These are phyloP conservation scores for Drosophila busckii DNA, from an alignment of 1,140 invertebrate species.

Conservation along the genomic window DNA sequence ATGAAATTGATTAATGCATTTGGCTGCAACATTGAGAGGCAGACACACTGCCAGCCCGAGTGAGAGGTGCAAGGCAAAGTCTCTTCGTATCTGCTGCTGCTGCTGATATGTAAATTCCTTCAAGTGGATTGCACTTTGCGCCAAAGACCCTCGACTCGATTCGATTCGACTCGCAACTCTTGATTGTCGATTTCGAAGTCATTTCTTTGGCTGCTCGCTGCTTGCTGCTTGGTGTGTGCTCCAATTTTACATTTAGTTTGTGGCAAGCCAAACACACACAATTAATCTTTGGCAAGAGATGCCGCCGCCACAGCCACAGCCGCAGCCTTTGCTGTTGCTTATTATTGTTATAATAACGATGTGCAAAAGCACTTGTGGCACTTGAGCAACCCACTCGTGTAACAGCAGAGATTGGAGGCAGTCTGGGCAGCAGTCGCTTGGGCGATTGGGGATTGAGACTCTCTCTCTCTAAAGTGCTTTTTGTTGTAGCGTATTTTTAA, in stretches of 20 bases:
- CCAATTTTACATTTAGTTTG: constrained; percentile 47
- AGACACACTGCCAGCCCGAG: constrained; percentile 20
- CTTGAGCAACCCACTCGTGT: constrained; percentile 56
- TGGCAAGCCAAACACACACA: constrained; percentile 51
- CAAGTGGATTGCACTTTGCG: constrained; percentile 76
- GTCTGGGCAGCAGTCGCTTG: neutral
- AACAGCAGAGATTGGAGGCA: constrained; percentile 26
- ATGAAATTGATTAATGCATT: constrained; percentile 79
- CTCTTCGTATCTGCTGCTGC: no score
- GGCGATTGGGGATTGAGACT: neutral
- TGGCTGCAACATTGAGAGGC: constrained; percentile 58
- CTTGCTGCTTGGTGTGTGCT: constrained; percentile 36
- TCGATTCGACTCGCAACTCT: constrained; percentile 5
- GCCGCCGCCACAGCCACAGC: constrained; percentile 1
- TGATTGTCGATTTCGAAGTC: constrained; percentile 21
- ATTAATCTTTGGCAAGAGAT: constrained; percentile 66
- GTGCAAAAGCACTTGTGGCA: constrained; percentile 78
- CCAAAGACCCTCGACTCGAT: constrained; percentile 53
- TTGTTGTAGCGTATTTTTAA: constrained; percentile 66
- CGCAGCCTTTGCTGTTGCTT: constrained; percentile 41
- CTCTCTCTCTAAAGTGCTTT: constrained; percentile 63
- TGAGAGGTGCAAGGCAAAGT: neutral
- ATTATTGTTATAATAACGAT: constrained; percentile 78
- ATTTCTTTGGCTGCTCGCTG: constrained; percentile 27
- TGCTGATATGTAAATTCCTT: constrained; percentile 77